phyloP scores from a whole-genome alignment of 2,797 vertebrate species.

The Artibeus jamaicensis region DNA sequence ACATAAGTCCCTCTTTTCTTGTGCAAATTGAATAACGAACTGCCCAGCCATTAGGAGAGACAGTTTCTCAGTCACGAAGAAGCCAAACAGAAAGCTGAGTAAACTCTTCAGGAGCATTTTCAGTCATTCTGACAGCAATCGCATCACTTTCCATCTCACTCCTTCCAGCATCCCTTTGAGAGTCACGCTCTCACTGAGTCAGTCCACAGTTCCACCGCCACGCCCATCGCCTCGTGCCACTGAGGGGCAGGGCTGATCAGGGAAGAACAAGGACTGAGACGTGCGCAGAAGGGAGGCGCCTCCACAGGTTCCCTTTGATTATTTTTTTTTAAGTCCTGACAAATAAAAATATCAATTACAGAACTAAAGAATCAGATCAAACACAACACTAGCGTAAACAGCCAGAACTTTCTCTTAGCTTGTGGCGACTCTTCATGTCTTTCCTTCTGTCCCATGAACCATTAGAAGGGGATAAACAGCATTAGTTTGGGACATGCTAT shows the following conservation, averaged over 20 bases:
- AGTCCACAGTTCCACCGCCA: rapidly evolving
- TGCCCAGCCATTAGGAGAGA: background rate
- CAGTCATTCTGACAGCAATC: background rate
- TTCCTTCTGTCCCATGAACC: background rate
- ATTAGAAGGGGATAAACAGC: background rate
- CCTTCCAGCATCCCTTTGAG: rapidly evolving
- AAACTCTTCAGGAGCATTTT: background rate
- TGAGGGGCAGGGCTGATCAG: background rate
- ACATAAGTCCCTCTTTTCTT: background rate
- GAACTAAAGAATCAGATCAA: background rate
- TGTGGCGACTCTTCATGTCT: background rate
- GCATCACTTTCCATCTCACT: background rate
- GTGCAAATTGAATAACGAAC: background rate
- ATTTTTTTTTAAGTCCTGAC: background rate
- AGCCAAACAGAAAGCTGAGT: background rate
- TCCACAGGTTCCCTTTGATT: background rate
- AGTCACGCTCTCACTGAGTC: rapidly evolving
- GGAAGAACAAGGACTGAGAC: background rate
- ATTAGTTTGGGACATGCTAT: background rate
- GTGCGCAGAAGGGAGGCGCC: too few relatives aligned
- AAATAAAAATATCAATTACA: background rate
- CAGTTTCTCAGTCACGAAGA: background rate
- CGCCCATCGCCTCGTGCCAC: rapidly evolving
- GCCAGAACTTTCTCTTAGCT: background rate
- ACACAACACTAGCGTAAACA: background rate